These are phyloP conservation scores for Gymnodraco acuticeps DNA, from an alignment of 2,797 vertebrate species.

Conservation along the genomic window DNA sequence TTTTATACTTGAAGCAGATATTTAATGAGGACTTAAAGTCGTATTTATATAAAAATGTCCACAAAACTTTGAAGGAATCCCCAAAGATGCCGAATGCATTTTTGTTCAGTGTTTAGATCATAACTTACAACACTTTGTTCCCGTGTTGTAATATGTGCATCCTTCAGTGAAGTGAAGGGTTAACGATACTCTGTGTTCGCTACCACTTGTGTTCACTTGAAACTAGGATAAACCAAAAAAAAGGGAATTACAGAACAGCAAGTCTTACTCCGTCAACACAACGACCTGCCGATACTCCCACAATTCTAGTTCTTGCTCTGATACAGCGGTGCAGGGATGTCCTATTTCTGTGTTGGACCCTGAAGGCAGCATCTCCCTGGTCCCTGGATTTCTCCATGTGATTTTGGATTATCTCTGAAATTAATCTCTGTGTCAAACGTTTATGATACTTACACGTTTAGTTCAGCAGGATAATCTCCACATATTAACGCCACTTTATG, in stretches of 20 bases:
- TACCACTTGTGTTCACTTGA: slow-evolving; percentile 45
- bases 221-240: slow-evolving; percentile 53
- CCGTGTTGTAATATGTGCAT: slow-evolving; percentile 4
- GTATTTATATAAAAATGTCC: slow-evolving; percentile 49
- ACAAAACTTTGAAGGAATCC: slow-evolving; percentile 27
- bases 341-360: too few species aligned
- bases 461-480: too few species aligned
- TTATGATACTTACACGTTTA: too few species aligned
- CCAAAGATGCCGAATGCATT: slow-evolving; percentile 45
- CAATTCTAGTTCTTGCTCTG: too few species aligned
- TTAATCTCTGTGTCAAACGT: too few species aligned
- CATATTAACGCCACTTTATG: too few species aligned
- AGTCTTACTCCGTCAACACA: slow-evolving; percentile 1
- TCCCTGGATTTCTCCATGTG: too few species aligned
- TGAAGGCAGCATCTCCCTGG: too few species aligned
- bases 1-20: slow-evolving; percentile 61
- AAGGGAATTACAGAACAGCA: slow-evolving; percentile 5
- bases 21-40: slow-evolving; percentile 38
- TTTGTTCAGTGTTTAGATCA: slow-evolving; percentile 57
- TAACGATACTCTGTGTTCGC: slow-evolving; percentile 31
- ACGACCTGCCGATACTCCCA: slow-evolving; percentile 4
- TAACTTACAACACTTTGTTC: background rate
- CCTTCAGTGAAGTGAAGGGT: slow-evolving; percentile 27
- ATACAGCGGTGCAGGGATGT: too few species aligned
- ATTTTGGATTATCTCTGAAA: too few species aligned